Evolutionary conservation across 2,113 vertebrate species (phyloP).

Genomic region (Antennarius striatus): DNA sequence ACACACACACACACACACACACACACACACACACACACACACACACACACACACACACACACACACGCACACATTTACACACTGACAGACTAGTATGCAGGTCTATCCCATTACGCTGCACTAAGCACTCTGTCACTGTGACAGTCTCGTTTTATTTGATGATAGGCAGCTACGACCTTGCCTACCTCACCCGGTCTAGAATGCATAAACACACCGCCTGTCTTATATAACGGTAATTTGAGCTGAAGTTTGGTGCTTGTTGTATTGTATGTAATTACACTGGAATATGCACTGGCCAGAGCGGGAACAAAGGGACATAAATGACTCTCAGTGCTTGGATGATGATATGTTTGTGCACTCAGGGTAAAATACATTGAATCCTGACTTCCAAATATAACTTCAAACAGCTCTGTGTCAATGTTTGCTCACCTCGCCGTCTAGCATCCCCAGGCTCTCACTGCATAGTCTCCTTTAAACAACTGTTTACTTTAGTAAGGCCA

Average conservation of each 20-base stretch:
- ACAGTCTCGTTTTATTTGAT: constrained; percentile 63
- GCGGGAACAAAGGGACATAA: constrained; percentile 56
- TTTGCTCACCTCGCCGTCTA: constrained; percentile 67
- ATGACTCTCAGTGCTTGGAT: constrained; percentile 44
- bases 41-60: not conserved
- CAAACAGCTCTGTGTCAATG: constrained; percentile 61
- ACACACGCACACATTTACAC: constrained; percentile 13
- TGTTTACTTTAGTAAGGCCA: constrained; percentile 53
- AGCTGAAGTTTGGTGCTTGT: constrained; percentile 21
- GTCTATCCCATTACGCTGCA: constrained; percentile 53
- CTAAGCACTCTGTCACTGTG: constrained; percentile 66
- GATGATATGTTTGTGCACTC: constrained; percentile 3
- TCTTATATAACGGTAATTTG: constrained; percentile 6
- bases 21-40: no score
- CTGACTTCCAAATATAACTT: constrained; percentile 69
- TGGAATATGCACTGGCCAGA: not conserved
- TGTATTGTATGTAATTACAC: not conserved
- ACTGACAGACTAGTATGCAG: constrained; percentile 37
- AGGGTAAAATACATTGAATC: constrained; percentile 48
- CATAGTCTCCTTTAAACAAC: constrained; percentile 50
- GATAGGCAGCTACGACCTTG: constrained; percentile 64
- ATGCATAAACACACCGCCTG: constrained; percentile 19
- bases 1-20: constrained; percentile 7
- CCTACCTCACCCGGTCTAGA: constrained; percentile 51
- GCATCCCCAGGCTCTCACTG: constrained; percentile 51